phyloP scores from a whole-genome alignment of 2,113 vertebrate genomes.

The Natator depressus region DNA sequence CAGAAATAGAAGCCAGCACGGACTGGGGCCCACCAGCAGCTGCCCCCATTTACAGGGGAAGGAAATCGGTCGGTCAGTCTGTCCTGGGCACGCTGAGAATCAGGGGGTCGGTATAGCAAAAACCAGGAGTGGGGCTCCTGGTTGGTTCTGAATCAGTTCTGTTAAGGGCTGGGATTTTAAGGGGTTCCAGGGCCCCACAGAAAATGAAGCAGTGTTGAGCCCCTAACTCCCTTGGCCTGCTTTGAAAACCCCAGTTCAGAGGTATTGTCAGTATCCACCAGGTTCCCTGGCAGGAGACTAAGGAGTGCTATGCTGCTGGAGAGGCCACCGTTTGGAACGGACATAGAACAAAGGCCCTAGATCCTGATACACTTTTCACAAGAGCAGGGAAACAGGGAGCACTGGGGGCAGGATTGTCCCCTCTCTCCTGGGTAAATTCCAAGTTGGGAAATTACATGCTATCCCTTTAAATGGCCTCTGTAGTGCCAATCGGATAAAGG shows the following conservation, averaged over 20 bases:
- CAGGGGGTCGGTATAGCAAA: neutral
- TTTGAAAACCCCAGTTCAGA: too few relatives aligned
- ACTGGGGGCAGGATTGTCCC: neutral
- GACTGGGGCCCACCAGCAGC: neutral
- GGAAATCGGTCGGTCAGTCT: too few relatives aligned
- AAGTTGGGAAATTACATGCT: too few relatives aligned
- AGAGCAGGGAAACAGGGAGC: neutral
- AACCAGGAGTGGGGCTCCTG: neutral
- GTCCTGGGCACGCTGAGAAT: neutral
- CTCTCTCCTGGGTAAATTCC: too few relatives aligned
- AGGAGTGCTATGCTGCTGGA: neutral
- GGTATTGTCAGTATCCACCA: neutral
- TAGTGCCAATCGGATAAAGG: too few relatives aligned
- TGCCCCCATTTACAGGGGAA: neutral
- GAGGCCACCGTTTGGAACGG: neutral
- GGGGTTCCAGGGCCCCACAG: neutral
- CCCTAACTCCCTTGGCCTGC: neutral
- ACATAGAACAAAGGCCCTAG: neutral
- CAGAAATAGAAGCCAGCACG: neutral
- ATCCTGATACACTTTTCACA: fast-evolving
- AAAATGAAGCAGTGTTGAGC: neutral
- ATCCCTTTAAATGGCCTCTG: too few relatives aligned
- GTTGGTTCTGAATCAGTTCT: too few relatives aligned
- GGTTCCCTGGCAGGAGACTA: neutral
- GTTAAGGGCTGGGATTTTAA: too few relatives aligned